Conservation (phyloP, 2,888 invertebrate genomes). For the Blera fallax region DNA sequence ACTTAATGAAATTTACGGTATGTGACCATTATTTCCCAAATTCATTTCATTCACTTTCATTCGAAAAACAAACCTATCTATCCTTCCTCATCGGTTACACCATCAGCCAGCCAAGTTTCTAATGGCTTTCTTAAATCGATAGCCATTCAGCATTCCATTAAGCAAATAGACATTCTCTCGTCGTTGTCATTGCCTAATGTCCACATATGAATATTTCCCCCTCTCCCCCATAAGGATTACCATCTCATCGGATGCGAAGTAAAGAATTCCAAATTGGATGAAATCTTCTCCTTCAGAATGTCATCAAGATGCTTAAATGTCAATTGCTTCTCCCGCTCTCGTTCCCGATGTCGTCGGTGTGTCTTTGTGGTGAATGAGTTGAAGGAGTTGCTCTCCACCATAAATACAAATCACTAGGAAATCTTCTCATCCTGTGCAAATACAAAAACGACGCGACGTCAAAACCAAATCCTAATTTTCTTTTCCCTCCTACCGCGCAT, state of each 20-base stretch:
- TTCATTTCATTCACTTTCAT: constrained; percentile 27
- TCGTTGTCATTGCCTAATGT: constrained; percentile 58
- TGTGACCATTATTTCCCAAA: constrained; percentile 6
- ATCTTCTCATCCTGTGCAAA: constrained; percentile 29
- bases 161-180: constrained; percentile 64
- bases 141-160: constrained; percentile 62
- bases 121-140: constrained; percentile 63
- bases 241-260: constrained; percentile 14
- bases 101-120: constrained; percentile 29
- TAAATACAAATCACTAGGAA: constrained; percentile 59
- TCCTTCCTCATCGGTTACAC: background rate
- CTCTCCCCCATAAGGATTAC: constrained; percentile 33
- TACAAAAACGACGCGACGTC: constrained; percentile 40
- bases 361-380: constrained; percentile 4
- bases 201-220: constrained; percentile 64
- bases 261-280: constrained; percentile 65
- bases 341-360: background rate
- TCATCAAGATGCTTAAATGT: constrained; percentile 64
- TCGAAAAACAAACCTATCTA: background rate
- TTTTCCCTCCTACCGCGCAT: background rate
- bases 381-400: constrained; percentile 9
- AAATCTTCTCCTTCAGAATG: constrained; percentile 49
- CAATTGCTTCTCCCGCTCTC: constrained; percentile 26
- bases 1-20: constrained; percentile 26
- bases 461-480: constrained; percentile 67